A percentile compares a stretch with the other conserved stretches of the same genome.
Evolutionary conservation across 2,797 vertebrate species (phyloP).

Genomic region (Pseudomugil tenellus): DNA sequence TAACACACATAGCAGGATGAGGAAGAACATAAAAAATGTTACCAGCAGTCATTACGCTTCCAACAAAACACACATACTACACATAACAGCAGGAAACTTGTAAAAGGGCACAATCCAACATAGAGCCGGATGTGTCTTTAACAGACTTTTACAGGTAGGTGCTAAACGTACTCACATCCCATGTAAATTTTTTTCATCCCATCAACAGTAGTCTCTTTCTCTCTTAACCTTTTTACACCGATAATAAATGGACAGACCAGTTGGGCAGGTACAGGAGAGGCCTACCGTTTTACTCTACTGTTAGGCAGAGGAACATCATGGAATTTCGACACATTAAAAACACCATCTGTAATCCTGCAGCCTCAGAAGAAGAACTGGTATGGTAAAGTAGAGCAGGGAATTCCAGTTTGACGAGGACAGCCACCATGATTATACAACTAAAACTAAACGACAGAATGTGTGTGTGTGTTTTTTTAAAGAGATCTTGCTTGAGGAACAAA

Average conservation of each 20-base stretch:
- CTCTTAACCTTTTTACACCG: neutral
- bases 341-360: neutral
- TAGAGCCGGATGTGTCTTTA: neutral
- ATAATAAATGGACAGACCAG: conserved; percentile 19
- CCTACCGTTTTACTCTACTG: conserved; percentile 37
- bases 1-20: conserved; percentile 18
- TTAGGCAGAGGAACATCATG: conserved; percentile 24
- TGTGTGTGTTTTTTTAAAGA: neutral
- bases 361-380: conserved; percentile 2
- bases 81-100: neutral
- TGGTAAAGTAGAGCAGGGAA: conserved; percentile 12
- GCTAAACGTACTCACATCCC: neutral
- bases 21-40: conserved; percentile 1
- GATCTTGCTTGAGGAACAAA: neutral
- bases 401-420: conserved; percentile 34
- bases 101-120: neutral
- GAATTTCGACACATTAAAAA: conserved; percentile 10
- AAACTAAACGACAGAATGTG: neutral
- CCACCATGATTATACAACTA: neutral
- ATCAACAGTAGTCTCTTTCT: neutral
- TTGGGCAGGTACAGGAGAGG: conserved; percentile 26
- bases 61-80: conserved; percentile 9
- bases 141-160: neutral
- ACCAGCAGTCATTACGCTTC: neutral
- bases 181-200: neutral